A percentile compares a stretch with the other conserved stretches of the same genome.
Evolutionary conservation across 2,797 vertebrate genomes (phyloP).

Genomic region (Pipistrellus nathusii): DNA sequence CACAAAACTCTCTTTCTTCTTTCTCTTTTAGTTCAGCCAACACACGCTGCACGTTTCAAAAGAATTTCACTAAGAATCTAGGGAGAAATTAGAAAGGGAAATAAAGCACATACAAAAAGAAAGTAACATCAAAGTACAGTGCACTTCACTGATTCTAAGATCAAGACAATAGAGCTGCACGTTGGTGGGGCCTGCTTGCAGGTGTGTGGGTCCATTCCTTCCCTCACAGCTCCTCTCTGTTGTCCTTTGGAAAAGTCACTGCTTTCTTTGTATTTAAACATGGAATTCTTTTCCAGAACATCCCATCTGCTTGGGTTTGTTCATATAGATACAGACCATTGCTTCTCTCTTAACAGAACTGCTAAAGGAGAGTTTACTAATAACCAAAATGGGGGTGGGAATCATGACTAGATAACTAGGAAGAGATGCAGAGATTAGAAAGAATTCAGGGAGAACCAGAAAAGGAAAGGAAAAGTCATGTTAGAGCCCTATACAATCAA

Average conservation of each 20-base stretch:
- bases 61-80: conserved; percentile 38
- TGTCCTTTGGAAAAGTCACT: background rate
- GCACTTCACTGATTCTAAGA: background rate
- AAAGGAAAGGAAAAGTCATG: background rate
- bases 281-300: conserved; percentile 8
- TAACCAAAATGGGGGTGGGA: background rate
- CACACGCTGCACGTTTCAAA: conserved; percentile 26
- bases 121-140: background rate
- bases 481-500: background rate
- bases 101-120: background rate
- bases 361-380: background rate
- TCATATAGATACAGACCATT: background rate
- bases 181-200: background rate
- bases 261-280: conserved; percentile 26
- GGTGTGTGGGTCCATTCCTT: background rate
- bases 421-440: conserved; percentile 1
- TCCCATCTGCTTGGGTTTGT: conserved; percentile 21
- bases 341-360: conserved; percentile 1
- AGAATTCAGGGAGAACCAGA: background rate
- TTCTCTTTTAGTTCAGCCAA: conserved; percentile 42
- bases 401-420: background rate
- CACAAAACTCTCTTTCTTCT: conserved; percentile 55
- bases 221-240: background rate
- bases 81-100: conserved; percentile 55
- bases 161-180: accelerated